Percentiles rank a stretch among this genome's conserved stretches.
phyloP scores from a whole-genome alignment of 2,888 invertebrate species.

The Selenia dentaria region DNA sequence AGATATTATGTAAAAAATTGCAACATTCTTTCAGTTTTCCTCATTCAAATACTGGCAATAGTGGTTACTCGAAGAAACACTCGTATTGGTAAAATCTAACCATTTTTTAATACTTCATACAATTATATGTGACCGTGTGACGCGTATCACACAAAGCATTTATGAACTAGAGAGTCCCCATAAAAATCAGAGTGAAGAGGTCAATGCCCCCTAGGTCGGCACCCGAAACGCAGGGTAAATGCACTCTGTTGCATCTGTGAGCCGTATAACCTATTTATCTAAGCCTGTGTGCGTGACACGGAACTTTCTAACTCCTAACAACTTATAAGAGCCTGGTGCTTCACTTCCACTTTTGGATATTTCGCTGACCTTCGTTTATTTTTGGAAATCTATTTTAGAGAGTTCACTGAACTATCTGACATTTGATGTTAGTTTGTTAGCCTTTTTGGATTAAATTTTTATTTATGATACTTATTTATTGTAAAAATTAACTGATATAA shows the following conservation, averaged over 20 bases:
- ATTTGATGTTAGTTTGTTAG: too few species aligned
- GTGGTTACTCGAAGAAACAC: too few species aligned
- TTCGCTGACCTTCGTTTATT: constrained; percentile 31
- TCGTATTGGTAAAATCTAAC: too few species aligned
- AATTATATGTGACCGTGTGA: too few species aligned
- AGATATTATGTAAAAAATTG: too few species aligned
- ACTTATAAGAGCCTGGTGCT: constrained; percentile 36
- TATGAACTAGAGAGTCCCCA: constrained; percentile 43
- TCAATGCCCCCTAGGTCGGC: constrained; percentile 50
- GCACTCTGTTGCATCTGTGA: constrained; percentile 55
- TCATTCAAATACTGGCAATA: too few species aligned
- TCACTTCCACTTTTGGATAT: constrained; percentile 31
- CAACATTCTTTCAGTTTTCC: too few species aligned
- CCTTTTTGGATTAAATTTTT: too few species aligned
- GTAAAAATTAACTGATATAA: too few species aligned
- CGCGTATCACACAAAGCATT: constrained; percentile 28
- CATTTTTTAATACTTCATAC: too few species aligned
- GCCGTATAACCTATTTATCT: constrained; percentile 22
- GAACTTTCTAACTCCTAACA: constrained; percentile 37
- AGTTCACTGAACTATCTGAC: constrained; percentile 6
- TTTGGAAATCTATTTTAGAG: constrained; percentile 16
- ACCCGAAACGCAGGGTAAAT: constrained; percentile 65
- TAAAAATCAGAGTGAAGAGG: constrained; percentile 62
- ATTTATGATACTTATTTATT: too few species aligned
- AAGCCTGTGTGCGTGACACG: constrained; percentile 39